Evolutionary conservation across 2,113 vertebrate species (phyloP).

Genomic region (cat (Felis catus)): F.catus_Fca126_mat1.0 CM031417.1:21942501-21943000

Average conservation of each 20-base stretch:
- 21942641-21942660: rapidly evolving
- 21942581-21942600: neutral
- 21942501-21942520: neutral
- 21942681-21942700: neutral
- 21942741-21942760: neutral
- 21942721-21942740: neutral
- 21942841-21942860: neutral
- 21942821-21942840: neutral
- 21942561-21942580: neutral
- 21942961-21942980: neutral
- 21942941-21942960: neutral
- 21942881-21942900: neutral
- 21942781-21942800: neutral
- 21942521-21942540: neutral
- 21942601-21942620: neutral
- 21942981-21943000: neutral
- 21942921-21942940: neutral
- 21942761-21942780: neutral
- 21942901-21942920: neutral
- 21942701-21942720: neutral
- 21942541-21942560: neutral
- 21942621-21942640: neutral
- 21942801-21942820: neutral
- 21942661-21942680: neutral
- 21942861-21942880: neutral